Evolutionary conservation across 2,888 invertebrate genomes (phyloP).

Genomic region (Sphinx pinastri): DNA sequence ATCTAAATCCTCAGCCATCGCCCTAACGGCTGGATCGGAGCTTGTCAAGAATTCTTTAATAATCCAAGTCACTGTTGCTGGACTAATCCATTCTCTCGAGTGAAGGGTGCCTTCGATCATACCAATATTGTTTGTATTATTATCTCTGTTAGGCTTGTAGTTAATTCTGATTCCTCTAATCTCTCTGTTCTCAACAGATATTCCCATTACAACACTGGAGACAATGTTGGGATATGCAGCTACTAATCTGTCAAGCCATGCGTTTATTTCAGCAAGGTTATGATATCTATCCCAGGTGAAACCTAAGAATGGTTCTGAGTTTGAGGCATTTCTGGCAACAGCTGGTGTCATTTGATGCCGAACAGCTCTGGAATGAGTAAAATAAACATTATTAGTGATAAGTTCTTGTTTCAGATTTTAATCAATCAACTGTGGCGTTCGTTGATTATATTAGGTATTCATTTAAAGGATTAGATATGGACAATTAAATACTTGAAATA

Average conservation of each 20-base stretch:
- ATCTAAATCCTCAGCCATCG: conserved; percentile 86
- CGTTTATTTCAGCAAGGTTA: conserved; percentile 82
- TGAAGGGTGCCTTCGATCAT: conserved; percentile 87
- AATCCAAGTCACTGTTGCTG: conserved; percentile 87
- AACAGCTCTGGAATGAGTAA: conserved; percentile 67
- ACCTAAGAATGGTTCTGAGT: conserved; percentile 56
- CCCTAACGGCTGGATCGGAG: conserved; percentile 75
- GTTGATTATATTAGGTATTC: too few species aligned
- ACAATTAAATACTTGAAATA: too few species aligned
- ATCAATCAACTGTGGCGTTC: too few species aligned
- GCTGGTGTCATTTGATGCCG: conserved; percentile 69
- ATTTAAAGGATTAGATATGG: too few species aligned
- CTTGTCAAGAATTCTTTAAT: conserved; percentile 88
- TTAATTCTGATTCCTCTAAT: conserved; percentile 82
- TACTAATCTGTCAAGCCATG: conserved; percentile 83
- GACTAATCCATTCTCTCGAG: conserved; percentile 89
- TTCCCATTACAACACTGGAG: conserved; percentile 80
- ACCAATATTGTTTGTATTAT: conserved; percentile 65
- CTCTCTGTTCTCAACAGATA: conserved; percentile 84
- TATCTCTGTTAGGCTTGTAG: conserved; percentile 64
- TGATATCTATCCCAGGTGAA: conserved; percentile 85
- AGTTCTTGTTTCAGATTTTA: background rate
- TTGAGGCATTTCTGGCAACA: conserved; percentile 36
- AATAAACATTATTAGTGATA: background rate
- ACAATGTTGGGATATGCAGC: conserved; percentile 76